Percentiles rank a stretch among this genome's conserved stretches.
Conservation (phyloP, 2,113 vertebrate species). For the Menura novaehollandiae region DNA sequence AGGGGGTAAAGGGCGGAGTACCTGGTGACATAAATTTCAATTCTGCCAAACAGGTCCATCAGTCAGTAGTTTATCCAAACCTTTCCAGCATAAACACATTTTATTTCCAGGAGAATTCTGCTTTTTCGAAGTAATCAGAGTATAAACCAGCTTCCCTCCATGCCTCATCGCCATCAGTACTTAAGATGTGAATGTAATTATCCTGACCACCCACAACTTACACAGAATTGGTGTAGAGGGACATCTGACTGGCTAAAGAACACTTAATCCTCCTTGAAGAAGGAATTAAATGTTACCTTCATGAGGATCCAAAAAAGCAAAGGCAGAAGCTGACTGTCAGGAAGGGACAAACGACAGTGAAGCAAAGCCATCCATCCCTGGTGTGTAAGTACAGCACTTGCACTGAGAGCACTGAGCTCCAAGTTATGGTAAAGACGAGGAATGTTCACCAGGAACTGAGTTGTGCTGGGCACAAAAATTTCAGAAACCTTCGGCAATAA, state of each 20-base stretch:
- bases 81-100: neutral
- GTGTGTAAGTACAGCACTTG: no score
- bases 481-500: neutral
- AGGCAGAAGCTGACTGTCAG: neutral
- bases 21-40: neutral
- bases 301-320: neutral
- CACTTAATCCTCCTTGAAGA: neutral
- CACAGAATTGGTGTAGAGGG: neutral
- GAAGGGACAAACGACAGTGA: neutral
- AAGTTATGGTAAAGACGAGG: neutral
- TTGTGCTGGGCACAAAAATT: neutral
- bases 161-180: neutral
- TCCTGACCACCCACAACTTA: neutral
- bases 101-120: neutral
- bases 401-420: neutral
- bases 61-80: neutral
- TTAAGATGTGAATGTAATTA: neutral
- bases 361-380: neutral
- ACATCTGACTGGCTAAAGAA: neutral
- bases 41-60: neutral
- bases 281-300: neutral
- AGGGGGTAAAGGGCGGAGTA: neutral
- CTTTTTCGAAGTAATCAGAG: neutral
- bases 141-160: neutral
- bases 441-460: neutral